These are phyloP conservation scores for Drosophila tristis DNA, from an alignment of 1,140 invertebrate species.

Conservation along the genomic window DNA sequence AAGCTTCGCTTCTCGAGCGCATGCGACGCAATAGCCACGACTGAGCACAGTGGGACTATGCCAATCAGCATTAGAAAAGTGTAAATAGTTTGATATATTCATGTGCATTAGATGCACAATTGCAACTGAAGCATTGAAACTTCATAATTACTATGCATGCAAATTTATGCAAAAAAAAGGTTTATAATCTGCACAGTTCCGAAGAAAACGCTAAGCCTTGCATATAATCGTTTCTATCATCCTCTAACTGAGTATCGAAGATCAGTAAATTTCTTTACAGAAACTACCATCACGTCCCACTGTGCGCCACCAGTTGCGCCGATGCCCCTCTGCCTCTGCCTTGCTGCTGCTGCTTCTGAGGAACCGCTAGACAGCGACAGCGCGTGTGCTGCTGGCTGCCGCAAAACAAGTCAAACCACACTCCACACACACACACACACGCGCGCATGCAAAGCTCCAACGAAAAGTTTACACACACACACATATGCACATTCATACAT, in stretches of 20 bases:
- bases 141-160: neutral
- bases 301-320: constrained; percentile 67
- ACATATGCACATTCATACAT: constrained; percentile 9
- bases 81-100: neutral
- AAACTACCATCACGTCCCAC: constrained; percentile 34
- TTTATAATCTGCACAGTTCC: neutral
- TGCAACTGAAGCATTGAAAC: no score
- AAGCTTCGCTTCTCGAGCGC: constrained; percentile 74
- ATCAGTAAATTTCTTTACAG: neutral
- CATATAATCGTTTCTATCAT: no score
- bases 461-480: constrained; percentile 27
- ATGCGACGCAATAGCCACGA: constrained; percentile 69
- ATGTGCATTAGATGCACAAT: no score
- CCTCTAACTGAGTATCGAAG: no score
- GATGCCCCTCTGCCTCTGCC: constrained; percentile 30
- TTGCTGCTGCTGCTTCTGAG: constrained; percentile 52
- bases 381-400: constrained; percentile 74
- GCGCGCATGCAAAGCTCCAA: constrained; percentile 42
- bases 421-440: constrained; percentile 49
- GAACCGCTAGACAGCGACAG: constrained; percentile 69
- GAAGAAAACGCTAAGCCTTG: no score
- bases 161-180: neutral
- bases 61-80: neutral
- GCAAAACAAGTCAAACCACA: constrained; percentile 82
- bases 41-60: constrained; percentile 44